Base-by-base conservation (phyloP, 2,797 vertebrate genomes). In the Lagodon rhomboides region DNA sequence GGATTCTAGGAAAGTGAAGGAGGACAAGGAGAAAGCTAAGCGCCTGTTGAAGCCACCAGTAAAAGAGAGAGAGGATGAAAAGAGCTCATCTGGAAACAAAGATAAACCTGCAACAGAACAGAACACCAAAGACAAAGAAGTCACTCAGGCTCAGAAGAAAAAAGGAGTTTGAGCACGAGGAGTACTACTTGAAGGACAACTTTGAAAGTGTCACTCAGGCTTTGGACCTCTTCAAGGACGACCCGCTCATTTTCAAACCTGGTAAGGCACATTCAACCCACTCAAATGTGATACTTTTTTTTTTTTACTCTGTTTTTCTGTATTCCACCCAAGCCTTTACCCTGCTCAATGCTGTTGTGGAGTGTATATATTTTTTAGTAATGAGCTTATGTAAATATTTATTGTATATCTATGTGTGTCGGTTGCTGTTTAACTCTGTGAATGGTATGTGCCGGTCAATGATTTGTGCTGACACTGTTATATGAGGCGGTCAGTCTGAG, bases 271-370 rank as follows among this genome's bases (percentile, higher is more conserved):
- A 17, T 12, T 27, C 34, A 34, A 9, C 8, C 34, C 8, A 34
- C 34, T 34, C 34, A 34, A 34, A 34, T 34, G 34, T 34, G 34
- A 34, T 34, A 34, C 34, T n/a, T n/a, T 68, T 15, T 61, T 12
- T 4, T n/a, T 64, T 13, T 60, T 16, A 9, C 13, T 41, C 64
- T 34, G 34, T 1, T 68, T 99, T 97, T 91, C 93, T 99, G 80
- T 99, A 99, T 92, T 99, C 98, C 65, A 99, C 98, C 0, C 97
- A 98, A 6, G 98, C 97, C 80, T 99, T 96, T 77, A 98, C 97
- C 16, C 94, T 99, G 67, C 90, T 99, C 34, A 98, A 97, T 61
- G 97, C 97, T 58, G 96, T 97, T 47, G 88, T 98, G 90, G 30
- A 7, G 6, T 34, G 30, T 34, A 6, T 34, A 34, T 34, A 34